A percentile compares a stretch with the other conserved stretches of the same genome.
These are phyloP conservation scores for Osmerus mordax DNA, from an alignment of 2,113 vertebrate genomes.

Conservation along the genomic window DNA sequence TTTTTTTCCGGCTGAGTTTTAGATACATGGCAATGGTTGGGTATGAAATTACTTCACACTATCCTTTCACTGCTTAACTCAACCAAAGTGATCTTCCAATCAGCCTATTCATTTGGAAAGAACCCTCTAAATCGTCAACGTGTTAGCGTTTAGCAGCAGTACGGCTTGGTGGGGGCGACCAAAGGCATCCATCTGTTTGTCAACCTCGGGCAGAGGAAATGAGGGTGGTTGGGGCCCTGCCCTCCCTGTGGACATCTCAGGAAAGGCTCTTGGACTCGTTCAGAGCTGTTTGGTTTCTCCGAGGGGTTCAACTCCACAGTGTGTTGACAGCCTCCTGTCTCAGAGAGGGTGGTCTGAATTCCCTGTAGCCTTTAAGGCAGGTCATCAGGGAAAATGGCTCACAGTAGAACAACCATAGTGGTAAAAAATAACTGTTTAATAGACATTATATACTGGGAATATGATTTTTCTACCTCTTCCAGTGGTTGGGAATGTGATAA, in stretches of 20 bases:
- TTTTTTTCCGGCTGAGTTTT: background rate
- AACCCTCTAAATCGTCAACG: slow-evolving; percentile 6
- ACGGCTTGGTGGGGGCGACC: slow-evolving; percentile 27
- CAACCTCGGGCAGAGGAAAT: slow-evolving; percentile 48
- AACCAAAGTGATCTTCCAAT: slow-evolving; percentile 17
- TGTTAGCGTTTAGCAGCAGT: slow-evolving; percentile 18
- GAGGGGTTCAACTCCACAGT: slow-evolving; percentile 14
- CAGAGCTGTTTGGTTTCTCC: slow-evolving; percentile 49
- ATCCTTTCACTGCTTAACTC: slow-evolving; percentile 10
- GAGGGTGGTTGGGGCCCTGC: slow-evolving; percentile 39
- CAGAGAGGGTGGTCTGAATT: slow-evolving; percentile 49
- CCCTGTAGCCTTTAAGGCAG: slow-evolving; percentile 6
- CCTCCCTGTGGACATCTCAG: slow-evolving; percentile 23
- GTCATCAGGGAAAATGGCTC: slow-evolving; percentile 21
- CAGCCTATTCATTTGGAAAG: slow-evolving; percentile 45
- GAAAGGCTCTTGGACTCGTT: slow-evolving; percentile 36
- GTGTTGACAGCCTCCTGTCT: slow-evolving; percentile 36
- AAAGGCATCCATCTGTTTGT: slow-evolving; percentile 53
- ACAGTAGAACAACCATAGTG: background rate
- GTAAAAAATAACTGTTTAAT: too few species aligned
- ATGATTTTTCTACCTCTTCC: too few species aligned
- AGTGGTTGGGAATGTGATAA: too few species aligned
- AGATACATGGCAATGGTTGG: background rate
- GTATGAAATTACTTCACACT: background rate
- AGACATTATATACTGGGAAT: too few species aligned